Base-by-base conservation (phyloP, 2,113 vertebrate genomes). In the Nannobrachium achirus region DNA sequence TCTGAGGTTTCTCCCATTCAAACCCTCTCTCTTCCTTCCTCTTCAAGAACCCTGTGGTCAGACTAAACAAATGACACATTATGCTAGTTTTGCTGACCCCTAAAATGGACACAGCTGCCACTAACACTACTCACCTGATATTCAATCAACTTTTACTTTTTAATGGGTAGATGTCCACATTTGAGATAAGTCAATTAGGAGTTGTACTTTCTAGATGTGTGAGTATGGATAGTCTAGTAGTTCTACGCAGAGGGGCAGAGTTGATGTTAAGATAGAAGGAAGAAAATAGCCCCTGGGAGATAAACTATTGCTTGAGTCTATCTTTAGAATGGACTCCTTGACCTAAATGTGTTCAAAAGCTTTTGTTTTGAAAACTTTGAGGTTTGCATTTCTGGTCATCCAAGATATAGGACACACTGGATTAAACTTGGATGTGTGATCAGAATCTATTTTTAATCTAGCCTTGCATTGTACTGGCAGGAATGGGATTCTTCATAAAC, bases 121-220 rank as follows among this genome's bases (percentile, higher is more conserved):
- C 66, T 86, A 88, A 86, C 78, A 79, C 79, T 68, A 50, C 73
- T 87, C 88, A 77, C 83, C 89, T 89, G 89, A 89, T 33, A 33
- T 84, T 82, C 78, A 75, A 76, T 63, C 61, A 67, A 82, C 66
- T 75, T 66, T 72, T 7, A 20, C 6, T 19, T 50, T 65, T 33
- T 33, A 5, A 33, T 0, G 25, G 25, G 20, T 71, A 63, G 64
- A 57, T 71, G 49, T 73, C 49, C 56, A 78, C 75, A 66, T 77
- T 81, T 72, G 73, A 33, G 76, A 76, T 65, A 66, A 75, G 50
- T 69, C 56, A 42, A 57, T 1, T 10, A 56, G 48, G 68, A 83
- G 80, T 76, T 66, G 52, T 39, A 61, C 55, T 56, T 72, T n/a
- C 15, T 56, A 40, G 14, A 48, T 48, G 45, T 1, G 45, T 48